These are phyloP conservation scores for Artemia sp. DNA, from an alignment of 2,888 invertebrate species.

Conservation along the genomic window DNA sequence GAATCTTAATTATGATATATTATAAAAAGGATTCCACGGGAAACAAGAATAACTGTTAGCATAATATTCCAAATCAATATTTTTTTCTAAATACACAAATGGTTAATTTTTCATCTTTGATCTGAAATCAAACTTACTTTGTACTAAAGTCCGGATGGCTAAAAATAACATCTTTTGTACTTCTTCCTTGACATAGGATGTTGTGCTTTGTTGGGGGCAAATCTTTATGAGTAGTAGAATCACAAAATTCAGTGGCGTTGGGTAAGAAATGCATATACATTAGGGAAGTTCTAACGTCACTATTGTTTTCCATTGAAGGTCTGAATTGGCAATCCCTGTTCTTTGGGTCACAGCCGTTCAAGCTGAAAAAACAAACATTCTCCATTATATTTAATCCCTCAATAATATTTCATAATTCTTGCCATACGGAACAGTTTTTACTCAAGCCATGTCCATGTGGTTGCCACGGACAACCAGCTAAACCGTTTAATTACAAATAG, in stretches of 20 bases:
- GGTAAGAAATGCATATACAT: conserved; percentile 29
- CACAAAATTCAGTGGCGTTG: conserved; percentile 42
- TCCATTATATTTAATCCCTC: background rate
- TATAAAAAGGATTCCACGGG: too few species aligned
- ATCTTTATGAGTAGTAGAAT: conserved; percentile 42
- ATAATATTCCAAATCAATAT: too few species aligned
- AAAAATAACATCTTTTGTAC: conserved; percentile 42
- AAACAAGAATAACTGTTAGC: too few species aligned
- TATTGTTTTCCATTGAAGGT: conserved; percentile 17
- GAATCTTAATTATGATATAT: too few species aligned
- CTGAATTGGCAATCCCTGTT: conserved; percentile 12
- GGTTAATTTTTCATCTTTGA: too few species aligned
- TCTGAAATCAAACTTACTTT: background rate
- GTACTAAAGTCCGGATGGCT: conserved; percentile 38
- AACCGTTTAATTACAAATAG: too few species aligned
- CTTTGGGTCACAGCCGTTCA: conserved; percentile 14
- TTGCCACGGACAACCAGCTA: too few species aligned
- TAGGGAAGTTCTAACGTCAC: conserved; percentile 28
- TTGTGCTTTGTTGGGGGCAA: conserved; percentile 49
- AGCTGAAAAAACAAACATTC: background rate
- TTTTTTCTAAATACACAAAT: too few species aligned
- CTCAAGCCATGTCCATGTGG: too few species aligned
- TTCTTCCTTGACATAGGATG: conserved; percentile 42
- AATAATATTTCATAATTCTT: too few species aligned
- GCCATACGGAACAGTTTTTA: too few species aligned